Conservation (phyloP, 2,888 invertebrate species). For the Aquatica leii region DNA sequence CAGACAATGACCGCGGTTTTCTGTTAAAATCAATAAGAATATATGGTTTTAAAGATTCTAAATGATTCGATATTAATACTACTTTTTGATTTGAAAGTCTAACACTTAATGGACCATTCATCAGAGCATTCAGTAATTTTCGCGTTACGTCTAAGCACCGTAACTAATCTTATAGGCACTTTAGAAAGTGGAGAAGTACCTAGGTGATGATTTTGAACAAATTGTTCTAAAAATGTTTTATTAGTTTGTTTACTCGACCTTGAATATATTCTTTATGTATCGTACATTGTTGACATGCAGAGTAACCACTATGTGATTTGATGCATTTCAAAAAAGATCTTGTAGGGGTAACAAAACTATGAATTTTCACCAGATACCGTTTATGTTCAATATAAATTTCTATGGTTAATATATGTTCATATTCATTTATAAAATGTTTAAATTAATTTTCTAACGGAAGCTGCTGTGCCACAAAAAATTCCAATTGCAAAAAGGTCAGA, state of each 20-base stretch:
- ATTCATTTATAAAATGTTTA: slow-evolving; percentile 29
- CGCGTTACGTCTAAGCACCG: not conserved
- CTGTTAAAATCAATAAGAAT: not conserved
- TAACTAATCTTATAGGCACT: not conserved
- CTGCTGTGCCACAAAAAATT: slow-evolving; percentile 27
- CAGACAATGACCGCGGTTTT: not conserved
- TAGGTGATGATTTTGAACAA: too few relatives aligned
- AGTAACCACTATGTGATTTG: too few relatives aligned
- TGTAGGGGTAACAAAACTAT: too few relatives aligned
- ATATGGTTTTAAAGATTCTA: not conserved
- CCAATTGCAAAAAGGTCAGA: slow-evolving; percentile 21
- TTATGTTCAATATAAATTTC: too few relatives aligned
- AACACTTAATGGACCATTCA: not conserved
- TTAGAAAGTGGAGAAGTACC: too few relatives aligned
- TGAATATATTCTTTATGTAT: not conserved
- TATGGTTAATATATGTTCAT: too few relatives aligned
- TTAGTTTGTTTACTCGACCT: too few relatives aligned
- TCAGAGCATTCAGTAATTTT: not conserved
- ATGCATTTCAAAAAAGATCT: not conserved
- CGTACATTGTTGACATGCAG: not conserved
- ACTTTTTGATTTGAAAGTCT: not conserved
- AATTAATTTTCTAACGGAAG: slow-evolving; percentile 23
- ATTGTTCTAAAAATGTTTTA: too few relatives aligned
- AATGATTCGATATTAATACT: not conserved
- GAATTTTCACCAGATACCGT: too few relatives aligned